Percentiles rank a stretch among this genome's conserved stretches.
Conservation (phyloP, 2,113 vertebrate genomes). For the Myiozetetes cayanensis region DNA sequence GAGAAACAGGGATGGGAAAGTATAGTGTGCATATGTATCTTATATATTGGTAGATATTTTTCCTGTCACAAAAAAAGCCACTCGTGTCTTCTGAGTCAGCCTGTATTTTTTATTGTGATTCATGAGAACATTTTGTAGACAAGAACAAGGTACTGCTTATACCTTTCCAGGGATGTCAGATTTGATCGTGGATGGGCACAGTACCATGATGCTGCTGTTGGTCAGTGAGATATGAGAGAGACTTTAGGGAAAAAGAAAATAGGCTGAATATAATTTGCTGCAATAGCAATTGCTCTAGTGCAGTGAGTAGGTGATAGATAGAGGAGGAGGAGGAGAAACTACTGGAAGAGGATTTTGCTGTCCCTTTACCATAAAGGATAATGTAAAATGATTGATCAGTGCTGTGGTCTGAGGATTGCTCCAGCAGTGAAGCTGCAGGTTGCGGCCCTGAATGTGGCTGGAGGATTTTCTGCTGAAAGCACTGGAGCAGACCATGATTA, state of each 20-base stretch:
- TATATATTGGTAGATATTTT: not conserved
- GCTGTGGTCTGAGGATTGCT: not conserved
- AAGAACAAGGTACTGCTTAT: not conserved
- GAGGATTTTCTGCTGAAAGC: not conserved
- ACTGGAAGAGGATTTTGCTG: not conserved
- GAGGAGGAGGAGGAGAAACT: not conserved
- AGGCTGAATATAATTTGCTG: not conserved
- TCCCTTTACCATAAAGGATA: not conserved
- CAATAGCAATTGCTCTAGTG: not conserved
- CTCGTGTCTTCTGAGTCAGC: not conserved
- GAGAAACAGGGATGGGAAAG: not conserved
- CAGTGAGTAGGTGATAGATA: not conserved
- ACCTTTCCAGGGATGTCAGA: not conserved
- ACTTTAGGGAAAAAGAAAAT: not conserved
- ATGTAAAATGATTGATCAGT: not conserved
- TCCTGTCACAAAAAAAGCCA: not conserved
- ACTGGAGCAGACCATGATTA: not conserved
- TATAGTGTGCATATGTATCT: not conserved
- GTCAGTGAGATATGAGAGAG: not conserved
- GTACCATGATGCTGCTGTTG: not conserved
- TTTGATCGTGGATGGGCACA: not conserved
- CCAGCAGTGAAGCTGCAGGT: not conserved
- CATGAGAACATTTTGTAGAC: not conserved
- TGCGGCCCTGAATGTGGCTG: not conserved
- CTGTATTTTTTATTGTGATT: not conserved